Conservation (phyloP, 2,797 vertebrate genomes). For the Chaetophractus vellerosus region DNA sequence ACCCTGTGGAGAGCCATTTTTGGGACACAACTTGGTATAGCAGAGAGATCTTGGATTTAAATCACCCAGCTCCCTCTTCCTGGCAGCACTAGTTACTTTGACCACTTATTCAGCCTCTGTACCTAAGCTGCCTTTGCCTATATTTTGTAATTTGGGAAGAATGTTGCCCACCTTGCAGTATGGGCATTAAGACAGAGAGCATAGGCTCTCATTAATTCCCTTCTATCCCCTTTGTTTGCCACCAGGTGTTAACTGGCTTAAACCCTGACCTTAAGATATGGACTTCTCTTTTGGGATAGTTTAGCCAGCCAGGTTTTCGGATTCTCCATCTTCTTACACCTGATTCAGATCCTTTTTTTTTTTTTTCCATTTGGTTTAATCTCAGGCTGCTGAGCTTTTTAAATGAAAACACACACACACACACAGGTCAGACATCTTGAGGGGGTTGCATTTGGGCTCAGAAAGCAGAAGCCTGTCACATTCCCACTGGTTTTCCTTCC, state of each 20-base stretch:
- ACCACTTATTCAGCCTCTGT: not conserved
- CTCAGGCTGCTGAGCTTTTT: conserved; percentile 55
- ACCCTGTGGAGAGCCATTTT: not conserved
- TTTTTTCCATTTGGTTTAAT: conserved; percentile 15
- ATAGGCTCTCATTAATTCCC: not conserved
- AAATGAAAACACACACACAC: not conserved
- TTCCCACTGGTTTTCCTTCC: conserved; percentile 27
- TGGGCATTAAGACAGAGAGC: not conserved
- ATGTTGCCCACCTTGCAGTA: not conserved
- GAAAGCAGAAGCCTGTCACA: not conserved
- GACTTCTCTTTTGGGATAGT: conserved; percentile 16
- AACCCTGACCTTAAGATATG: not conserved
- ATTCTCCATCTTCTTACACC: not conserved
- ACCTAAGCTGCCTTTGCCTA: conserved; percentile 42
- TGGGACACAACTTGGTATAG: not conserved
- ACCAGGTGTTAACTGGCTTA: not conserved
- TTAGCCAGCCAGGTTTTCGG: conserved; percentile 36
- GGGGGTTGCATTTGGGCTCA: not conserved
- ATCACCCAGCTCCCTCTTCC: not conserved
- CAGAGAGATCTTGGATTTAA: not conserved
- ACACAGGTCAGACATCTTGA: not conserved
- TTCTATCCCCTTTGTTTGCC: not conserved
- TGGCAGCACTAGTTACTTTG: not conserved
- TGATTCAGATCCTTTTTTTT: not conserved
- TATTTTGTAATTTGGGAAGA: conserved; percentile 19